A percentile compares a stretch with the other conserved stretches of the same genome.
phyloP scores from a whole-genome alignment of 2,797 vertebrate genomes.

The Gambelia wislizenii region DNA sequence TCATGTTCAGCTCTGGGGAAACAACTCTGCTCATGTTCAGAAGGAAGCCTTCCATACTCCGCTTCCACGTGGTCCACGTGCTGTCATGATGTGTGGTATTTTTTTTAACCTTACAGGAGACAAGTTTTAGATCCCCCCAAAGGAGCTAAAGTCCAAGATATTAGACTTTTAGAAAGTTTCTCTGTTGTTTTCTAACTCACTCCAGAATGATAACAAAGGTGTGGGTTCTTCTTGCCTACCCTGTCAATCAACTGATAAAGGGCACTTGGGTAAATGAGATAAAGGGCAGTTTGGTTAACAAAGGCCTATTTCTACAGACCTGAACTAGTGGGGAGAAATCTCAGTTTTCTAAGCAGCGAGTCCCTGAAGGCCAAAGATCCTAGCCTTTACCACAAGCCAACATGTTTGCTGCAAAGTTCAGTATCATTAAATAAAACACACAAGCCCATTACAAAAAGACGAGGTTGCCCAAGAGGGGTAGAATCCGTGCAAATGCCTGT shows the following conservation, averaged over 20 bases:
- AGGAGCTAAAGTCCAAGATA: neutral
- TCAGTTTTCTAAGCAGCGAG: conserved; percentile 51
- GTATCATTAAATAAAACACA: conserved; percentile 69
- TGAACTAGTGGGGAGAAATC: rapidly evolving
- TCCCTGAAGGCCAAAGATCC: conserved; percentile 63
- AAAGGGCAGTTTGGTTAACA: conserved; percentile 58
- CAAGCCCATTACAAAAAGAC: conserved; percentile 60
- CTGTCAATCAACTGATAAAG: conserved; percentile 65
- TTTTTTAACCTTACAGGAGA: neutral
- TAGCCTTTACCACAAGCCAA: conserved; percentile 57
- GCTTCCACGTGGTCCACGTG: neutral
- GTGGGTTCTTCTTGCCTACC: conserved; percentile 49
- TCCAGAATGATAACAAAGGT: conserved; percentile 39
- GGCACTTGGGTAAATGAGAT: conserved; percentile 54
- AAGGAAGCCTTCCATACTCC: neutral
- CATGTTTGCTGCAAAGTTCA: conserved; percentile 71
- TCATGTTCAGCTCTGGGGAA: neutral
- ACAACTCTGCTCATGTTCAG: neutral
- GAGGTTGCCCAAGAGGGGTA: conserved; percentile 46
- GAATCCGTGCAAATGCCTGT: conserved; percentile 38
- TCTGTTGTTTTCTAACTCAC: conserved; percentile 40
- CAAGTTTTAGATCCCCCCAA: neutral
- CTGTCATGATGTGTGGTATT: neutral
- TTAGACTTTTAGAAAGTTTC: conserved; percentile 8
- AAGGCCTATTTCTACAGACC: conserved; percentile 49